Percentiles rank a stretch among this genome's conserved stretches.
These are phyloP conservation scores for Sipha maydis DNA, from an alignment of 2,888 invertebrate genomes.

Conservation along the genomic window DNA sequence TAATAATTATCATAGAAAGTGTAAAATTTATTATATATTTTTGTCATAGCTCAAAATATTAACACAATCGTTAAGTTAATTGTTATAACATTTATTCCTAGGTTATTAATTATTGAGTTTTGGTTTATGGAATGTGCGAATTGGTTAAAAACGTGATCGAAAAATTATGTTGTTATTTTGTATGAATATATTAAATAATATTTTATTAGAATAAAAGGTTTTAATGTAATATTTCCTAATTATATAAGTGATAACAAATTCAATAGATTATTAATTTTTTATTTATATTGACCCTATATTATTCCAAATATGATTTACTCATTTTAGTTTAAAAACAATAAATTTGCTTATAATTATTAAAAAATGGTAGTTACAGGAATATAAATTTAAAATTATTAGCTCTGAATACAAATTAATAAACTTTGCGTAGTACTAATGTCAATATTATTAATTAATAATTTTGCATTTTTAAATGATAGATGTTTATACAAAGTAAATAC, in stretches of 20 bases:
- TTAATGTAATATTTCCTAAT: constrained; percentile 38
- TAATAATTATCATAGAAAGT: constrained; percentile 38
- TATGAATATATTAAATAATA: constrained; percentile 35
- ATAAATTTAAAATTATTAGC: too few relatives aligned
- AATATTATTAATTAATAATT: too few relatives aligned
- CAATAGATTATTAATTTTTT: constrained; percentile 24
- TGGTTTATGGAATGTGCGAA: neutral
- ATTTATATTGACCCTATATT: neutral
- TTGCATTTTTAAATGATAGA: too few relatives aligned
- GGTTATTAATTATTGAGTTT: neutral
- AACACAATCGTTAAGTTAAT: constrained; percentile 3
- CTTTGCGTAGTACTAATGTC: too few relatives aligned
- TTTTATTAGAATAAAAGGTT: constrained; percentile 15
- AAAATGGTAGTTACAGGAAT: too few relatives aligned
- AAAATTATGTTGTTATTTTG: constrained; percentile 37
- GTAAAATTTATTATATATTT: constrained; percentile 35
- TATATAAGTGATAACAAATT: constrained; percentile 49
- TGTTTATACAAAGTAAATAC: too few relatives aligned
- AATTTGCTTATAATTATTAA: too few relatives aligned
- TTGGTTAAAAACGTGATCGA: constrained; percentile 18
- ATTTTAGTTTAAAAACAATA: neutral
- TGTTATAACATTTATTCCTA: constrained; percentile 22
- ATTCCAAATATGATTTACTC: neutral
- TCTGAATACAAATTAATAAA: too few relatives aligned
- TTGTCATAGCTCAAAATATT: constrained; percentile 41